Evolutionary conservation across 2,113 vertebrate genomes (phyloP).

Genomic region (Cebus imitator): DNA sequence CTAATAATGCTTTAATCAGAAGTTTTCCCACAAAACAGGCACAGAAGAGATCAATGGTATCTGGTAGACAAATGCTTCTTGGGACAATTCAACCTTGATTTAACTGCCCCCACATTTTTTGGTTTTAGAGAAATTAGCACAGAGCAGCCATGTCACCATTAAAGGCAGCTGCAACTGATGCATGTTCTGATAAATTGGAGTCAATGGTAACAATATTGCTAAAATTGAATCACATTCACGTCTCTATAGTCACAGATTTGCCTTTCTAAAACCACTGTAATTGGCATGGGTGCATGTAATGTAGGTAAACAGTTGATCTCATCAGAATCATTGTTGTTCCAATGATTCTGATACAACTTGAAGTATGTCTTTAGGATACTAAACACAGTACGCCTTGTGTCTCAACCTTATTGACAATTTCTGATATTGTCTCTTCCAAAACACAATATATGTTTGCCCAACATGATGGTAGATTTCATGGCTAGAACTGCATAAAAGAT

Average conservation of each 20-base stretch:
- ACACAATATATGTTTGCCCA: slow-evolving; percentile 64
- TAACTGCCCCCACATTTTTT: slow-evolving; percentile 71
- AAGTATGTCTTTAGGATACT: slow-evolving; percentile 79
- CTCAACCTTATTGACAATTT: slow-evolving; percentile 48
- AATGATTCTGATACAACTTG: slow-evolving; percentile 47
- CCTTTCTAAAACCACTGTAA: slow-evolving; percentile 56
- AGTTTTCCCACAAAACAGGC: slow-evolving; percentile 90
- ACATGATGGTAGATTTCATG: slow-evolving; percentile 64
- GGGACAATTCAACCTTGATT: slow-evolving; percentile 76
- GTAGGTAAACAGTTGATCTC: slow-evolving; percentile 69
- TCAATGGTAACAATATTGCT: slow-evolving; percentile 74
- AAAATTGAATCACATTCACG: slow-evolving; percentile 73
- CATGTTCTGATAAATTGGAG: slow-evolving; percentile 74
- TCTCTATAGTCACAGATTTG: slow-evolving; percentile 47
- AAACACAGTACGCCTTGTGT: slow-evolving; percentile 41
- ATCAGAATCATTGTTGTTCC: slow-evolving; percentile 63
- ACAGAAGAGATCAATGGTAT: slow-evolving; percentile 90
- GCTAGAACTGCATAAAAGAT: slow-evolving; percentile 4
- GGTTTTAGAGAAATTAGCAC: slow-evolving; percentile 75
- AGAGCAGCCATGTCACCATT: slow-evolving; percentile 71
- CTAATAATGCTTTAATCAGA: slow-evolving; percentile 91
- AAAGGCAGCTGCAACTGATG: slow-evolving; percentile 72
- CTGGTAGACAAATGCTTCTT: slow-evolving; percentile 88
- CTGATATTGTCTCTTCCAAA: slow-evolving; percentile 50
- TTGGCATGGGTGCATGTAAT: slow-evolving; percentile 14